Evolutionary conservation across 2,113 vertebrate species (phyloP).

Genomic region (Tiliqua scincoides): DNA sequence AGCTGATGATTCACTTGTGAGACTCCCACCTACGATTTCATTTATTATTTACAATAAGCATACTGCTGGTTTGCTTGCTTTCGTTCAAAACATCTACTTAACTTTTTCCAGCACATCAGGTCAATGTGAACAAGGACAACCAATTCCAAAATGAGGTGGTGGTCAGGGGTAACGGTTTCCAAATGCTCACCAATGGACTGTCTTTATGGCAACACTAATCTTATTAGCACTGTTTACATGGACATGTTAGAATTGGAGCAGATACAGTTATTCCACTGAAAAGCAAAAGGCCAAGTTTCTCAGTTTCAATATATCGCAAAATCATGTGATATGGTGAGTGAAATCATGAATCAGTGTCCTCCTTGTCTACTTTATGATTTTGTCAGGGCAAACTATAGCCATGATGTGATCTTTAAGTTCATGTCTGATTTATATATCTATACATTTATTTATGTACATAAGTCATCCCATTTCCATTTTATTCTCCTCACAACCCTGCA

Average conservation of each 20-base stretch:
- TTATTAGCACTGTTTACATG: not conserved
- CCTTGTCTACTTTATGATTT: not conserved
- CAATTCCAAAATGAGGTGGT: not conserved
- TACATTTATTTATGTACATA: too few relatives aligned
- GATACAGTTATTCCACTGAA: not conserved
- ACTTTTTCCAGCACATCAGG: not conserved
- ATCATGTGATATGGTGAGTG: not conserved
- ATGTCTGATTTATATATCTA: too few relatives aligned
- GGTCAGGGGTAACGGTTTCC: not conserved
- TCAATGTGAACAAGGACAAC: not conserved
- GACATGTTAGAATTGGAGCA: not conserved
- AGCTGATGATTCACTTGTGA: not conserved
- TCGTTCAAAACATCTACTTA: not conserved
- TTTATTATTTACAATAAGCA: not conserved
- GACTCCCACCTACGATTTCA: not conserved
- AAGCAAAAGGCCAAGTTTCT: not conserved
- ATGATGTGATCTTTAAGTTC: too few relatives aligned
- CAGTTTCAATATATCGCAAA: not conserved
- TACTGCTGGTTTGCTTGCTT: not conserved
- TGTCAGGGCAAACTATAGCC: too few relatives aligned
- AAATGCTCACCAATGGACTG: not conserved
- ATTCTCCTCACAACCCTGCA: too few relatives aligned
- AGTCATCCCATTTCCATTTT: too few relatives aligned
- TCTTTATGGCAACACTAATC: not conserved
- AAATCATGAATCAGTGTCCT: not conserved